Evolutionary conservation across 2,113 vertebrate species (phyloP).

Genomic region (Labeo rohita): DNA sequence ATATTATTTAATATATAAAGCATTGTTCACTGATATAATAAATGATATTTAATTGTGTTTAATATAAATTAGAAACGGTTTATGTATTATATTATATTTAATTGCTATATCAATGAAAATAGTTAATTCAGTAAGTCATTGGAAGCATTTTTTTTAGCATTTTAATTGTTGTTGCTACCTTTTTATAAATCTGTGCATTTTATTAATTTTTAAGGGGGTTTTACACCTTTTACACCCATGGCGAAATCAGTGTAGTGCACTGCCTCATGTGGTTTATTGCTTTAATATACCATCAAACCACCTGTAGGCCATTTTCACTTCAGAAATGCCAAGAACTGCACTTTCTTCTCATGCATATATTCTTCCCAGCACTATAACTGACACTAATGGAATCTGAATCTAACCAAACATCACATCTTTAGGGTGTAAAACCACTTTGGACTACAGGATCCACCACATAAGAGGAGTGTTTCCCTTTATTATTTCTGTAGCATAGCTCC

Average conservation of each 20-base stretch:
- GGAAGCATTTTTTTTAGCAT: background rate
- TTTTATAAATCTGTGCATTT: background rate
- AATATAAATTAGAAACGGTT: background rate
- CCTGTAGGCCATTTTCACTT: background rate
- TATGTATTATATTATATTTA: background rate
- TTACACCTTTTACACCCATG: background rate
- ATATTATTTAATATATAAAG: background rate
- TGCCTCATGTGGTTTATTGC: background rate
- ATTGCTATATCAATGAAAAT: background rate
- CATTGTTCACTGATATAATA: background rate
- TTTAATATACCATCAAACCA: background rate
- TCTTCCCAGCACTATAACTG: background rate
- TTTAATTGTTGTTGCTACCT: background rate
- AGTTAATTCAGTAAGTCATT: background rate
- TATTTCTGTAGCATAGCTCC: background rate
- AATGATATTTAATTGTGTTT: background rate
- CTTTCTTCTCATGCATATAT: background rate
- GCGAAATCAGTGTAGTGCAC: background rate
- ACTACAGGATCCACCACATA: background rate
- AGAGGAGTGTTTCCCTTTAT: background rate
- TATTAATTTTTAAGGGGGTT: background rate
- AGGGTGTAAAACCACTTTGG: background rate
- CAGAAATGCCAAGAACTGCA: background rate
- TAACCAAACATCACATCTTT: background rate
- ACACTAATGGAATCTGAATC: background rate